A percentile compares a stretch with the other conserved stretches of the same genome.
Evolutionary conservation across 2,888 invertebrate genomes (phyloP).

Genomic region (Fissipunctia ypsillon): DNA sequence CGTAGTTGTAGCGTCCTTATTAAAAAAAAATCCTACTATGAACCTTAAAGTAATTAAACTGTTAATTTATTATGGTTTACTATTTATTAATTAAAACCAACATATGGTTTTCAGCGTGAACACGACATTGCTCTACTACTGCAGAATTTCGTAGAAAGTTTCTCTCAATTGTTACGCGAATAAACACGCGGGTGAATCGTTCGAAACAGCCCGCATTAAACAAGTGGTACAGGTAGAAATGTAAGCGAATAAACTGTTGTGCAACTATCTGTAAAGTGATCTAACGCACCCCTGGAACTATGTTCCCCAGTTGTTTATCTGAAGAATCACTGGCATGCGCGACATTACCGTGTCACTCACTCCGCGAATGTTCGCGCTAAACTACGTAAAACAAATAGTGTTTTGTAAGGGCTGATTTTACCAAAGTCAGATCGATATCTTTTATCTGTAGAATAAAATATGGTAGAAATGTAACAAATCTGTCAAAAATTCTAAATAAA

Average conservation of each 20-base stretch:
- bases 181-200: slow-evolving; percentile 44
- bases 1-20: too few relatives aligned
- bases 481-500: neutral
- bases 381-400: slow-evolving; percentile 37
- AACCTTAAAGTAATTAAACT: neutral
- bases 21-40: too few relatives aligned
- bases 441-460: neutral
- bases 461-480: neutral
- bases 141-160: slow-evolving; percentile 34
- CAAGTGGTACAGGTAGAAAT: slow-evolving; percentile 41
- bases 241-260: slow-evolving; percentile 63
- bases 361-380: slow-evolving; percentile 20
- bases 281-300: slow-evolving; percentile 65
- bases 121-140: neutral
- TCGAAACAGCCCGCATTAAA: slow-evolving; percentile 57
- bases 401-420: slow-evolving; percentile 6
- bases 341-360: slow-evolving; percentile 43
- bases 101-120: slow-evolving; percentile 6
- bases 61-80: neutral
- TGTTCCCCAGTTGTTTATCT: slow-evolving; percentile 52
- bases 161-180: slow-evolving; percentile 19
- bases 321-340: slow-evolving; percentile 61
- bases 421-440: neutral
- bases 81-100: too few relatives aligned
- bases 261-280: slow-evolving; percentile 72